phyloP scores from a whole-genome alignment of 2,888 invertebrate species.

The Tortricodes alternella region DNA sequence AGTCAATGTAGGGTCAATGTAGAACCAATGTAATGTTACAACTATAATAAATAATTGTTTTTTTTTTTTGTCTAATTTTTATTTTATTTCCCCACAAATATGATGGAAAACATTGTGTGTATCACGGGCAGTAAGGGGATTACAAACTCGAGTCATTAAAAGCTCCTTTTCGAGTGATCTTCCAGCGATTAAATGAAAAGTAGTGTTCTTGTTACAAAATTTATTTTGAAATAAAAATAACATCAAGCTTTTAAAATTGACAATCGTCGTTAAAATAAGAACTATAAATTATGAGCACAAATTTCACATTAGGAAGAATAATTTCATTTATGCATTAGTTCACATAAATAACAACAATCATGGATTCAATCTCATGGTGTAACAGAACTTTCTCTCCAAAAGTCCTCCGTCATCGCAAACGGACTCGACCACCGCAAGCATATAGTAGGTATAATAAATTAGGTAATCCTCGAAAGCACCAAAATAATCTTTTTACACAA shows the following conservation, averaged over 20 bases:
- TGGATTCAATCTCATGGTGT: conserved; percentile 52
- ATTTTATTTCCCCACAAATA: too few relatives aligned
- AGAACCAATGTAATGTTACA: too few relatives aligned
- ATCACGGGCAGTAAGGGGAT: too few relatives aligned
- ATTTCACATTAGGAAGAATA: conserved; percentile 72
- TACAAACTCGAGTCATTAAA: too few relatives aligned
- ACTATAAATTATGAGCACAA: conserved; percentile 75
- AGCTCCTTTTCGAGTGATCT: too few relatives aligned
- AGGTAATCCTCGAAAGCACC: conserved; percentile 29
- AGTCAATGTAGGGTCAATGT: too few relatives aligned
- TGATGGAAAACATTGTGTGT: too few relatives aligned
- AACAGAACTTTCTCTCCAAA: conserved; percentile 32
- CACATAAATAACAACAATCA: conserved; percentile 53
- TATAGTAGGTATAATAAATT: conserved; percentile 7
- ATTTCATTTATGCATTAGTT: conserved; percentile 48
- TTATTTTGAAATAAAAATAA: conserved; percentile 80
- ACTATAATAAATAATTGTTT: too few relatives aligned
- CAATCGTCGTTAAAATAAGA: conserved; percentile 72
- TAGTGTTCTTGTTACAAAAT: conserved; percentile 67
- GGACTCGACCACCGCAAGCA: conserved; percentile 2
- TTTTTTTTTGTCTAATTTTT: too few relatives aligned
- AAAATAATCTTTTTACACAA: conserved; percentile 25
- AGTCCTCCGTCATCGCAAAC: neutral
- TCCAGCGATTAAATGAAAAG: too few relatives aligned
- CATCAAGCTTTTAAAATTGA: conserved; percentile 81